Percentiles rank a stretch among this genome's conserved stretches.
Evolutionary conservation across 2,797 vertebrate species (phyloP).

Genomic region (Bovichtus variegatus): DNA sequence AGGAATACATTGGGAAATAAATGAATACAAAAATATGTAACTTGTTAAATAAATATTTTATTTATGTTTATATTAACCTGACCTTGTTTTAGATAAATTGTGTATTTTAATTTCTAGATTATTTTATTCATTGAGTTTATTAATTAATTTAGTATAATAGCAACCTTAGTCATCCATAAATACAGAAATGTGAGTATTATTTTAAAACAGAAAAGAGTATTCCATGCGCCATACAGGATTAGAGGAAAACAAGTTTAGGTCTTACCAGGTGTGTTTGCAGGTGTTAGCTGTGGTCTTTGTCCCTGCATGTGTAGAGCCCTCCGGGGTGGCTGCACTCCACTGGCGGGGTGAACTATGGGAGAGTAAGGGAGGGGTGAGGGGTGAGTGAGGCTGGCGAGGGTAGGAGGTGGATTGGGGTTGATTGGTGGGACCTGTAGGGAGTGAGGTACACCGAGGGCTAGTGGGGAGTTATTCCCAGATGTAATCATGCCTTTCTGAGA

Average conservation of each 20-base stretch:
- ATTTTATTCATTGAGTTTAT: too few species aligned
- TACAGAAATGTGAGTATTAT: too few species aligned
- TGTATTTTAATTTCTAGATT: too few species aligned
- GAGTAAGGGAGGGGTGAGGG: slow-evolving; percentile 80
- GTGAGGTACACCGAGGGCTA: slow-evolving; percentile 62
- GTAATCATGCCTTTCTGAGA: slow-evolving; percentile 93
- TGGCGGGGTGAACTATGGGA: slow-evolving; percentile 48
- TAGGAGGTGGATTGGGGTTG: slow-evolving; percentile 56
- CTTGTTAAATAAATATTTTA: too few species aligned
- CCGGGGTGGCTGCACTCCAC: slow-evolving; percentile 68
- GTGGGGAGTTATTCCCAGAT: slow-evolving; percentile 74
- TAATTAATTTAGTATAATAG: too few species aligned
- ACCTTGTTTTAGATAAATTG: too few species aligned
- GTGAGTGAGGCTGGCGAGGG: slow-evolving; percentile 81
- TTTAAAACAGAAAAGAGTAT: not conserved
- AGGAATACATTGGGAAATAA: too few species aligned
- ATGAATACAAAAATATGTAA: too few species aligned
- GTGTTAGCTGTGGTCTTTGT: slow-evolving; percentile 69
- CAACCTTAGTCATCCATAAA: too few species aligned
- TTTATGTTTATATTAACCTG: too few species aligned
- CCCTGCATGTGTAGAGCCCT: slow-evolving; percentile 72
- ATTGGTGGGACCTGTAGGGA: slow-evolving; percentile 53
- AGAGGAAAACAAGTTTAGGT: not conserved
- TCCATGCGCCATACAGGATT: not conserved
- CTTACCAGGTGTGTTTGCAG: slow-evolving; percentile 75